Percentiles rank a stretch among this genome's conserved stretches.
Evolutionary conservation across 2,888 invertebrate genomes (phyloP).

Genomic region (Ethmia dodecea): DNA sequence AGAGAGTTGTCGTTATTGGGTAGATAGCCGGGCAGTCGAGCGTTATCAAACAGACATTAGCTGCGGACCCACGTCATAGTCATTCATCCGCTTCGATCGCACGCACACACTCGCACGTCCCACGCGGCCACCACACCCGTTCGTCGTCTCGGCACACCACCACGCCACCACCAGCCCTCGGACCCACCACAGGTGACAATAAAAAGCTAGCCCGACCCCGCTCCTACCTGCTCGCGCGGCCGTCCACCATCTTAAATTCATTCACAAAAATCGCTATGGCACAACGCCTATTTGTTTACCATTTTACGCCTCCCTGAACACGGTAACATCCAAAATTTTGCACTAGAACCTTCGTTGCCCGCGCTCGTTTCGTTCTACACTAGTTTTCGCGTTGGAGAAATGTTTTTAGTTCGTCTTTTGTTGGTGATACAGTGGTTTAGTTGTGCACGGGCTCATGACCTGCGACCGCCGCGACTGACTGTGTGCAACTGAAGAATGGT

Average conservation of each 20-base stretch:
- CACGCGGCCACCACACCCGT: conserved; percentile 38
- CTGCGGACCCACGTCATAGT: conserved; percentile 60
- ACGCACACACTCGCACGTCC: conserved; percentile 47
- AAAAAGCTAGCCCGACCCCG: conserved; percentile 38
- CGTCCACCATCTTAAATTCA: conserved; percentile 76
- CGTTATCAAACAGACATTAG: conserved; percentile 66
- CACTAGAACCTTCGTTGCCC: conserved; percentile 23
- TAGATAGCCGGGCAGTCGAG: conserved; percentile 30
- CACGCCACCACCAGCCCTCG: conserved; percentile 15
- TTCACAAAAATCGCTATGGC: conserved; percentile 72
- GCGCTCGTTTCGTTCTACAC: conserved; percentile 29
- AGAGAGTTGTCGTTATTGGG: conserved; percentile 27
- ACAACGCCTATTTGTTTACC: conserved; percentile 65
- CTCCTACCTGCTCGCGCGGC: conserved; percentile 45
- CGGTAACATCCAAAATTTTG: conserved; percentile 23
- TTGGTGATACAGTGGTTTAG: conserved; percentile 45
- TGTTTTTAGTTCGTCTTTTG: conserved; percentile 50
- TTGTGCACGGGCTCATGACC: conserved; percentile 34
- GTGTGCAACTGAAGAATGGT: conserved; percentile 70
- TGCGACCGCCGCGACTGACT: conserved; percentile 31
- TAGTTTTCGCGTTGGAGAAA: conserved; percentile 28
- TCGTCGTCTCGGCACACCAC: conserved; percentile 7
- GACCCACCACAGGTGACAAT: conserved; percentile 28
- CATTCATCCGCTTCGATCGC: conserved; percentile 72
- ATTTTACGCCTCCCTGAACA: conserved; percentile 48